Evolutionary conservation across 2,113 vertebrate species (phyloP), one percentile per base, ranked within the genome.

Genomic region (Corythoichthys intestinalis): DNA sequence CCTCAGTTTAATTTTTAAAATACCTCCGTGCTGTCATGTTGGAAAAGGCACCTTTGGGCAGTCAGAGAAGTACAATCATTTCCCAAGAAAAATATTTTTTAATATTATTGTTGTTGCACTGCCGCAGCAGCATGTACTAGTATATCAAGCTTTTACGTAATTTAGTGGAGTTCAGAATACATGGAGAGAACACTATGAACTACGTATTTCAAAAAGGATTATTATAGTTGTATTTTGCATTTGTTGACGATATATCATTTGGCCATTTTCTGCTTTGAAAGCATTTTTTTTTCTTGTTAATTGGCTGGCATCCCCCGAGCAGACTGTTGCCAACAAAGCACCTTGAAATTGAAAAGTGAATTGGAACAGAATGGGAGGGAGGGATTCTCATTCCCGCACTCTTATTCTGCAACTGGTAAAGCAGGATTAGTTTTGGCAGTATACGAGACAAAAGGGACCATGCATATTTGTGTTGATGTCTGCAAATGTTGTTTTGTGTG

Each of bases 271-370:
- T 79, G 75, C 78, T 81, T 72, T 85, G 82, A 85, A 88, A 79
- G 20, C 20, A 77, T 57, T 44, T 28, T 67, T 47, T 20, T 68
- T 80, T 86, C 81, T 81, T 79, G 75, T 79, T 88, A 90, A 90
- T 89, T 89, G 83, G 82, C 87, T 91, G 90, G 88, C 89, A 87
- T 73, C 47, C 20, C 73, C 72, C 62, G 66, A 71, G 79, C 77
- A 83, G 71, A 75, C 72, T 78, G 60, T 71, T 83, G 86, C 89
- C 88, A 89, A 86, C 88, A 86, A 90, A 89, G 85, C 85, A 91
- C 87, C 89, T 91, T 91, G 90, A 91, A 91, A 90, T 91, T 89
- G 87, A 89, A 91, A 90, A 88, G 83, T 88, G 89, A 90, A 90
- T 89, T 90, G 87, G 81, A 87, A 86, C 80, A 82, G 82, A 90